Percentiles rank a stretch among this genome's conserved stretches.
Conservation (phyloP, 1,140 invertebrate species). For the Scaptomyza pallida region DNA sequence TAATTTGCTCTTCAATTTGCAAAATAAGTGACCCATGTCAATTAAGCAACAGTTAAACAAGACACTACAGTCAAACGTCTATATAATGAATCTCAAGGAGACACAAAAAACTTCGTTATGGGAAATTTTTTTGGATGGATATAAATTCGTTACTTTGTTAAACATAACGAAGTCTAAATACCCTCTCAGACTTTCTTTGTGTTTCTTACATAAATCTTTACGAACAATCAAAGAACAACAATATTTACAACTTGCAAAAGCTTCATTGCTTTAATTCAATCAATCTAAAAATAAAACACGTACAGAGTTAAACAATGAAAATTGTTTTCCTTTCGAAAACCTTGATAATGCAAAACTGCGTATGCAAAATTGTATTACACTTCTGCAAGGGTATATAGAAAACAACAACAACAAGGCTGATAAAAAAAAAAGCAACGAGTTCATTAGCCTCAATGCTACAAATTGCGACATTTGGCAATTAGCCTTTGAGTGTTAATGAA, state of each 20-base stretch:
- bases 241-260: neutral
- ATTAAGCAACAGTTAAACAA: conserved; percentile 28
- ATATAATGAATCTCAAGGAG: too few species aligned
- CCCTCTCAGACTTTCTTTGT: conserved; percentile 9
- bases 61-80: too few species aligned
- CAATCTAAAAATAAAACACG: neutral
- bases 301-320: neutral
- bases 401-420: neutral
- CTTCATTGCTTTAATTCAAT: neutral
- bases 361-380: neutral
- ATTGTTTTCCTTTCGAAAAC: neutral
- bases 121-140: too few species aligned
- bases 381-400: conserved; percentile 16
- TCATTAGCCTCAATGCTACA: conserved; percentile 22
- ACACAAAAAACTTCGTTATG: too few species aligned
- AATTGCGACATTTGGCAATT: conserved; percentile 37
- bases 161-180: conserved; percentile 3
- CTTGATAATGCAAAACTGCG: neutral
- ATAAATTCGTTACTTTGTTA: too few species aligned
- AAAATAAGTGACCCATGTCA: conserved; percentile 49
- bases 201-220: too few species aligned
- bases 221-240: too few species aligned
- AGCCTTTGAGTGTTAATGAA: conserved; percentile 25
- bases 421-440: conserved; percentile 24
- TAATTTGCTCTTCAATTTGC: conserved; percentile 34